Conservation (phyloP, 2,797 vertebrate species). For the Salmo trutta region DNA sequence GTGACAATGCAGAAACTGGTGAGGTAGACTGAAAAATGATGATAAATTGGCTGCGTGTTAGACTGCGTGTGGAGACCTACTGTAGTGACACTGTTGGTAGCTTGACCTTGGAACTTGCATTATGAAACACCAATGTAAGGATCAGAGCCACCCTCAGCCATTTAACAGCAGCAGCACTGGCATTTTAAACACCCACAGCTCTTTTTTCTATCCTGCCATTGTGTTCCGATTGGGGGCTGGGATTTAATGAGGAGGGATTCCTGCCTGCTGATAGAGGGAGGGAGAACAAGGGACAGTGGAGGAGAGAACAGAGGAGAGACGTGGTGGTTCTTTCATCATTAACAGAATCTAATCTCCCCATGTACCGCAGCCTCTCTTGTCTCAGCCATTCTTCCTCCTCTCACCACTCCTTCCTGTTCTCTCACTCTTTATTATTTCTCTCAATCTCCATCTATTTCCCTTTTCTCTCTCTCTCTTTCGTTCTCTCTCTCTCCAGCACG, state of each 20-base stretch:
- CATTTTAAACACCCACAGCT: conserved; percentile 29
- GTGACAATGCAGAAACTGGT: conserved; percentile 25
- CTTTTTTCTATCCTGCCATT: conserved; percentile 25
- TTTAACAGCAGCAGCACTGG: conserved; percentile 13
- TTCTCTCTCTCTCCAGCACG: conserved; percentile 31
- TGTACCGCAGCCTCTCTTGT: conserved; percentile 55
- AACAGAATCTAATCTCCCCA: conserved; percentile 73
- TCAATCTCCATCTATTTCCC: conserved; percentile 68
- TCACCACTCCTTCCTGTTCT: conserved; percentile 78
- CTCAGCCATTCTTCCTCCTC: conserved; percentile 59
- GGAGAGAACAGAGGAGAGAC: conserved; percentile 46
- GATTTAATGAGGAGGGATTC: conserved; percentile 61
- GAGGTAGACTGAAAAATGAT: neutral
- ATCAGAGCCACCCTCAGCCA: conserved; percentile 46
- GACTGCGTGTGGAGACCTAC: conserved; percentile 40
- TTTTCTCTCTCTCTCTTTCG: conserved; percentile 77
- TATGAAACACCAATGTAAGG: conserved; percentile 37
- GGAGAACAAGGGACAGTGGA: too few relatives aligned
- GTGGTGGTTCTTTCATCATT: conserved; percentile 65
- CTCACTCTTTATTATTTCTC: conserved; percentile 55
- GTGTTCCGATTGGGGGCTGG: conserved; percentile 55
- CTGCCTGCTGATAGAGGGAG: neutral
- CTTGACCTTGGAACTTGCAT: conserved; percentile 65
- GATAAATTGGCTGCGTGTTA: conserved; percentile 36
- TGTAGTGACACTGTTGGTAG: conserved; percentile 37